Evolutionary conservation across 2,113 vertebrate genomes (phyloP), one percentile per base, ranked within the genome.

Genomic region (Rhea pennata): DNA sequence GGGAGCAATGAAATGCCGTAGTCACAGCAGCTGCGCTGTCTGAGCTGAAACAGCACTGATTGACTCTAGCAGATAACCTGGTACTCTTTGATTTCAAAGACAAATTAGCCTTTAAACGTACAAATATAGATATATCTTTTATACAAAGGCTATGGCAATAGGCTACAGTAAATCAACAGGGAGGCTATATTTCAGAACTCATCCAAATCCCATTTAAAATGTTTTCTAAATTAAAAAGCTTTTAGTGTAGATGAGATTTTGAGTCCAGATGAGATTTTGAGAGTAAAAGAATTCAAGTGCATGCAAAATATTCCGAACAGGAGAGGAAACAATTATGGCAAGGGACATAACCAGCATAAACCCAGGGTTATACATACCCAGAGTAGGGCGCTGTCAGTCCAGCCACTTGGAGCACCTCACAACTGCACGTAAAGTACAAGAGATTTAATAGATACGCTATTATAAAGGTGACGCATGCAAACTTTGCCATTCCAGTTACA

Each of bases 361-460:
- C 3, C 27, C 15, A 51, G 33, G 39, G 11, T 13, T 40, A 39
- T 46, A 98, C 97, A 77, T 84, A 99, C 99, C 98, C 98, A 5
- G 98, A 97, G 92, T 99, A 99, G 39, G 98, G 97, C 0, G 92
- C 83, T 10, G 98, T 99, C 92, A 99, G 97, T 1, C 99, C 99
- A 0, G 98, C 98, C 87, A 99, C 97, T 10, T 98, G 97, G 9
- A 98, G 92, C 92, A 98, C 98, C 36, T 99, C 98, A 69, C 99
- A 99, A 54, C 98, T 98, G 84, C 98, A 98, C 0, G 89, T 94
- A 29, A 98, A 99, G 79, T 98, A 98, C 53, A 98, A 51, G 36
- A 98, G 96, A 65, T 98, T 90, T 6, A 99, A 95, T 36, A 98
- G 92, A 84, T 98, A 99, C 0, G 98, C 95, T 13, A 88, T 12